A percentile compares a stretch with the other conserved stretches of the same genome.
Conservation (phyloP, 1,140 invertebrate genomes). For the Cydia strobilella region DNA sequence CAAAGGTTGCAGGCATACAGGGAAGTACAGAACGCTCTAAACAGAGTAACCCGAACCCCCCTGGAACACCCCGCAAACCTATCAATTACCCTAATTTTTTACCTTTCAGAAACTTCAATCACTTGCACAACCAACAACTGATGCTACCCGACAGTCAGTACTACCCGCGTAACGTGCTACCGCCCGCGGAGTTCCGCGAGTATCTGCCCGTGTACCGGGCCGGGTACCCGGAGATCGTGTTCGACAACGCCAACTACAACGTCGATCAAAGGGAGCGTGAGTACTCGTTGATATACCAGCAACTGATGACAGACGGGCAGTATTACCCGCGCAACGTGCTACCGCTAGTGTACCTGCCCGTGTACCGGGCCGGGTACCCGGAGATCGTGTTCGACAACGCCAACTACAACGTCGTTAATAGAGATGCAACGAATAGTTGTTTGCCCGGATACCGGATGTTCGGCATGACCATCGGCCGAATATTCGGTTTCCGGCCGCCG, state of each 20-base stretch:
- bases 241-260: conserved; percentile 15
- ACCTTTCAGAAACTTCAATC: not conserved
- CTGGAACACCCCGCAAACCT: too few relatives aligned
- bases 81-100: too few relatives aligned
- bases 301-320: not conserved
- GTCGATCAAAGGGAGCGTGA: not conserved
- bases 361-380: conserved; percentile 16
- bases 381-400: conserved; percentile 27
- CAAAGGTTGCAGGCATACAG: too few relatives aligned
- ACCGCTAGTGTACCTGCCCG: conserved; percentile 10
- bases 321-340: conserved; percentile 7
- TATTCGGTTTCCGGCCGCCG: too few relatives aligned
- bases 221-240: conserved; percentile 18
- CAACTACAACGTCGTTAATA: not conserved
- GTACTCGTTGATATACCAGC: conserved; percentile 1
- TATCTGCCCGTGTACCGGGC: conserved; percentile 17
- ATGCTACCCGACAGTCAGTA: conserved; percentile 16
- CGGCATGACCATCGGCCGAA: too few relatives aligned
- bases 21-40: too few relatives aligned
- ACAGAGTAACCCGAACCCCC: too few relatives aligned
- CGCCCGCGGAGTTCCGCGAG: not conserved
- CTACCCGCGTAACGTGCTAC: not conserved
- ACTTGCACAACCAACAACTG: not conserved
- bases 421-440: too few relatives aligned
- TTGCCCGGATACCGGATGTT: too few relatives aligned